Evolutionary conservation across 2,888 invertebrate species (phyloP).

Genomic region (Sphaeridia pumilis): DNA sequence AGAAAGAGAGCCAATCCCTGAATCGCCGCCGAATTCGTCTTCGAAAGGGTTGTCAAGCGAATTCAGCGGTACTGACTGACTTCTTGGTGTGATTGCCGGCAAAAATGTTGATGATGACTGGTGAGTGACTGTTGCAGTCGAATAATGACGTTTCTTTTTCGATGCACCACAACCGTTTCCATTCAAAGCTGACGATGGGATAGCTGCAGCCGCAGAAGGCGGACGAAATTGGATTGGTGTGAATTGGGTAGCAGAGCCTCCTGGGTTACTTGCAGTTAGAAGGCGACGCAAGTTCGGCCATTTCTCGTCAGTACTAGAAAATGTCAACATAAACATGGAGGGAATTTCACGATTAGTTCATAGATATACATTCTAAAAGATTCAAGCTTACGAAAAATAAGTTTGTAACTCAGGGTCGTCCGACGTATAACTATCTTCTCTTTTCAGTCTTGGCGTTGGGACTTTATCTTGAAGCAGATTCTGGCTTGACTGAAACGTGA

Average conservation of each 20-base stretch:
- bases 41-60: constrained; percentile 8
- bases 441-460: constrained; percentile 19
- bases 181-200: not conserved
- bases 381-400: constrained; percentile 12
- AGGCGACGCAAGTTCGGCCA: constrained; percentile 15
- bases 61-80: constrained; percentile 12
- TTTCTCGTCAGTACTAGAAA: constrained; percentile 13
- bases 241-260: constrained; percentile 7
- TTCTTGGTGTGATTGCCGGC: constrained; percentile 10
- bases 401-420: constrained; percentile 17
- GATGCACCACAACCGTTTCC: constrained; percentile 1
- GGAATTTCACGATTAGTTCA: not conserved
- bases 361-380: not conserved
- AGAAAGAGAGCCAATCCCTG: constrained; percentile 12
- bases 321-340: not conserved
- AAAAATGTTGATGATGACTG: not conserved
- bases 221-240: constrained; percentile 17
- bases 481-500: constrained; percentile 10
- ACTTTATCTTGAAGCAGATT: constrained; percentile 15
- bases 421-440: constrained; percentile 16
- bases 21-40: constrained; percentile 15
- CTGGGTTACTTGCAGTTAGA: constrained; percentile 11
- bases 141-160: constrained; percentile 15
- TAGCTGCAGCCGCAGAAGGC: constrained; percentile 10
- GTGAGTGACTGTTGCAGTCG: constrained; percentile 15